Evolutionary conservation across 2,113 vertebrate genomes (phyloP).

Genomic region (Gambusia affinis): DNA sequence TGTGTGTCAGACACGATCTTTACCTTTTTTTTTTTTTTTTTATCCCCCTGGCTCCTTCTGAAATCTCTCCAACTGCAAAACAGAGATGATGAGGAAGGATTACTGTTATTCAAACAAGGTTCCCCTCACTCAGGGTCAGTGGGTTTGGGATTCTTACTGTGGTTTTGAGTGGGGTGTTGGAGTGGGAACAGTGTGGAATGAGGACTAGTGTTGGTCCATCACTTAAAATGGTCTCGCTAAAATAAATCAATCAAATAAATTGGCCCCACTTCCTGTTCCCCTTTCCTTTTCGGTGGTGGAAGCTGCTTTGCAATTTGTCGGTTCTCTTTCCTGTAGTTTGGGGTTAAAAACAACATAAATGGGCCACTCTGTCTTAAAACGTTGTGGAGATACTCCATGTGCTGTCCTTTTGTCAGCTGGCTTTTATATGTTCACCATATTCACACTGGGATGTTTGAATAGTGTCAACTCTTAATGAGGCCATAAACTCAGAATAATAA

Average conservation of each 20-base stretch:
- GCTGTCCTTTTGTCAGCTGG: constrained; percentile 1
- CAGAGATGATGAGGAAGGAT: constrained; percentile 54
- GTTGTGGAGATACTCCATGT: constrained; percentile 7
- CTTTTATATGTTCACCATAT: constrained; percentile 43
- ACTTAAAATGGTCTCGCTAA: constrained; percentile 20
- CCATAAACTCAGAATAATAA: constrained; percentile 55
- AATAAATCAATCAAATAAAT: constrained; percentile 39
- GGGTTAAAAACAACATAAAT: constrained; percentile 47
- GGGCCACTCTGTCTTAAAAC: constrained; percentile 41
- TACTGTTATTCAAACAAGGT: constrained; percentile 54
- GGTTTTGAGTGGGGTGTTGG: constrained; percentile 38
- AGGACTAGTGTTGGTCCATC: constrained; percentile 1
- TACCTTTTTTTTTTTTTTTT: constrained; percentile 8
- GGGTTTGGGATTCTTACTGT: constrained; percentile 41
- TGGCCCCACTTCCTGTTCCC: constrained; percentile 17
- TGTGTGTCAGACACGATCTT: constrained; percentile 47
- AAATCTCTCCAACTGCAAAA: constrained; percentile 57
- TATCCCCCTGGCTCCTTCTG: constrained; percentile 29
- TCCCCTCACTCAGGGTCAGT: constrained; percentile 41
- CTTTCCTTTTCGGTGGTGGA: constrained; percentile 37
- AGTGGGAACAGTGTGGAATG: constrained; percentile 10
- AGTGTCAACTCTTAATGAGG: constrained; percentile 53
- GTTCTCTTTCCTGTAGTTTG: constrained; percentile 43
- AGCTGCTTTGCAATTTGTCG: constrained; percentile 51
- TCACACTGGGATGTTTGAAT: constrained; percentile 40